These are phyloP conservation scores for Avahi laniger DNA, from an alignment of 2,797 vertebrate species.

Conservation along the genomic window DNA sequence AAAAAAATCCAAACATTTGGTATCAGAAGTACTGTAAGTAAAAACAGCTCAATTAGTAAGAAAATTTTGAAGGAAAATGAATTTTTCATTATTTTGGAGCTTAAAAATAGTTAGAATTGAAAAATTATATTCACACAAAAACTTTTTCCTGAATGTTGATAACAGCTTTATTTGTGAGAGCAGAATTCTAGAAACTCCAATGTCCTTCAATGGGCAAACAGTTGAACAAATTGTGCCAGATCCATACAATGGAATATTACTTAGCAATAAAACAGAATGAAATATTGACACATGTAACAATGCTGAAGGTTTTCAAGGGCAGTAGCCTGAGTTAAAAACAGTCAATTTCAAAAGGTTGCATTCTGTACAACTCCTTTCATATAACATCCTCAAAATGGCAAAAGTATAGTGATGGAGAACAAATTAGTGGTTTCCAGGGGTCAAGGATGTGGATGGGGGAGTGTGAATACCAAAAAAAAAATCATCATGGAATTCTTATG, in stretches of 20 bases:
- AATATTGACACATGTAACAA: background rate
- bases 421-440: background rate
- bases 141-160: background rate
- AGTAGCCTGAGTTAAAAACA: background rate
- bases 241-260: background rate
- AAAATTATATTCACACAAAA: background rate
- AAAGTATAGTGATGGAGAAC: background rate
- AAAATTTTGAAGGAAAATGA: background rate
- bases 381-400: background rate
- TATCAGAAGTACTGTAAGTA: background rate
- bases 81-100: background rate
- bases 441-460: accelerated
- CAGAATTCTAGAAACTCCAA: background rate
- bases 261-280: background rate
- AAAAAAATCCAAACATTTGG: background rate
- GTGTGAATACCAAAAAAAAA: background rate
- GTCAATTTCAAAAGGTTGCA: background rate
- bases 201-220: background rate
- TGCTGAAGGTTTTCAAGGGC: background rate
- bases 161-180: background rate
- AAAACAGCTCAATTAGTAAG: background rate
- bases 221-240: background rate
- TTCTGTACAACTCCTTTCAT: background rate
- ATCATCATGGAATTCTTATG: background rate
- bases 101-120: background rate